Percentiles rank a stretch among this genome's conserved stretches.
phyloP scores from a whole-genome alignment of 2,888 invertebrate species.

The Psylliodes chrysocephalus region DNA sequence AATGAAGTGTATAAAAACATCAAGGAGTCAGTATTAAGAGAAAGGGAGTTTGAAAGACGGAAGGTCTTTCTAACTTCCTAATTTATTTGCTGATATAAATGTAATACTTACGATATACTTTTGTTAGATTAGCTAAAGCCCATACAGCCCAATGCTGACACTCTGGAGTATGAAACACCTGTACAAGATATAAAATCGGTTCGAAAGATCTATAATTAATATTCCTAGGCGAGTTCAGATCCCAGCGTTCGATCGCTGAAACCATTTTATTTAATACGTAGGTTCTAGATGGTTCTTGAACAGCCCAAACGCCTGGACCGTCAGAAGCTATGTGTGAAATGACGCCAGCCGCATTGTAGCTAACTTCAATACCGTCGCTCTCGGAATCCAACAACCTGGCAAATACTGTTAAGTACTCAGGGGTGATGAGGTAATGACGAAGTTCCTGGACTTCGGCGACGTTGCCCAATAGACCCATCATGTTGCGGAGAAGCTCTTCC shows the following conservation, averaged over 20 bases:
- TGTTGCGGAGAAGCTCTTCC: slow-evolving; percentile 91
- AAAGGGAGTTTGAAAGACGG: no score
- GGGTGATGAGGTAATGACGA: slow-evolving; percentile 84
- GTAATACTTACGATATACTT: slow-evolving; percentile 83
- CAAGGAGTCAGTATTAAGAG: no score
- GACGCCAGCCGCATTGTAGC: slow-evolving; percentile 96
- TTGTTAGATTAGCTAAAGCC: slow-evolving; percentile 96
- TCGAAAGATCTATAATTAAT: slow-evolving; percentile 97
- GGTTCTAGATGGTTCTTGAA: slow-evolving; percentile 75
- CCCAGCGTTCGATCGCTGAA: slow-evolving; percentile 88
- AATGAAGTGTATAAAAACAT: no score
- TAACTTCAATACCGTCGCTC: slow-evolving; percentile 87
- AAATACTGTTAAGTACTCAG: slow-evolving; percentile 86
- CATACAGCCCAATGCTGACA: slow-evolving; percentile 98
- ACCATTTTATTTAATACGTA: slow-evolving; percentile 81
- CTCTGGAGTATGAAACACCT: slow-evolving; percentile 86
- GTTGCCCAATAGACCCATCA: slow-evolving; percentile 98
- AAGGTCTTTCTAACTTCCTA: no score
- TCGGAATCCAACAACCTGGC: slow-evolving; percentile 84
- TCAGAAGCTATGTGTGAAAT: slow-evolving; percentile 95
- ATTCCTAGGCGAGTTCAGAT: slow-evolving; percentile 85
- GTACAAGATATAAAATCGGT: slow-evolving; percentile 88
- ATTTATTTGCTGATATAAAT: no score
- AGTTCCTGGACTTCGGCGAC: slow-evolving; percentile 92
- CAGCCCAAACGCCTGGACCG: slow-evolving; percentile 84